Conservation (phyloP, 2,113 vertebrate species). For the Cottus gobio region DNA sequence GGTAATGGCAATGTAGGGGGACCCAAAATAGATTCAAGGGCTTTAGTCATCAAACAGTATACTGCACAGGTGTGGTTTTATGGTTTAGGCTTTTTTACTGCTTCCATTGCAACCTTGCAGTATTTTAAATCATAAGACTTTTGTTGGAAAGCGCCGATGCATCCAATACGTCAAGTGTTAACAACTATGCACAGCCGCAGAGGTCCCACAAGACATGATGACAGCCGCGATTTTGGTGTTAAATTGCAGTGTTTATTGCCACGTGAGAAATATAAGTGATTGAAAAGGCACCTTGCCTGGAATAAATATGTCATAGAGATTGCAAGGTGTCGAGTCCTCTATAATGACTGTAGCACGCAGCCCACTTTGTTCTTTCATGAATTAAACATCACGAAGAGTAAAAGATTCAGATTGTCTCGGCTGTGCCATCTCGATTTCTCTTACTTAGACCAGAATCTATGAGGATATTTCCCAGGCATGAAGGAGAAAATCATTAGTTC, state of each 20-base stretch:
- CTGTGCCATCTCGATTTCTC: not conserved
- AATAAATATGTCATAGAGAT: slow-evolving; percentile 35
- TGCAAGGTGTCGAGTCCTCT: not conserved
- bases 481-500: slow-evolving; percentile 68
- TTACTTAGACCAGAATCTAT: slow-evolving; percentile 30
- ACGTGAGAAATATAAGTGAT: slow-evolving; percentile 13
- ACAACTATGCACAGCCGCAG: slow-evolving; percentile 41
- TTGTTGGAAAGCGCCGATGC: slow-evolving; percentile 31
- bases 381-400: slow-evolving; percentile 19
- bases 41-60: slow-evolving; percentile 57
- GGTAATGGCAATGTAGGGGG: slow-evolving; percentile 50
- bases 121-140: slow-evolving; percentile 55
- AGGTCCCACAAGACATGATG: slow-evolving; percentile 15
- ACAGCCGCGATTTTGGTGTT: slow-evolving; percentile 38
- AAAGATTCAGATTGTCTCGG: slow-evolving; percentile 10
- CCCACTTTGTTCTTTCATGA: not conserved
- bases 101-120: slow-evolving; percentile 58
- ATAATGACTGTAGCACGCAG: not conserved
- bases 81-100: slow-evolving; percentile 49
- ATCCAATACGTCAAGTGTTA: slow-evolving; percentile 46
- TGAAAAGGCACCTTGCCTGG: slow-evolving; percentile 27
- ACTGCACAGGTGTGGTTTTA: slow-evolving; percentile 67
- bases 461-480: slow-evolving; percentile 40
- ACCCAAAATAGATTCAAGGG: slow-evolving; percentile 61
- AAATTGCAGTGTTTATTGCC: slow-evolving; percentile 44